phyloP scores from a whole-genome alignment of 53 echinoderm and acorn worm genomes.

The Luidia sarsii region DNA sequence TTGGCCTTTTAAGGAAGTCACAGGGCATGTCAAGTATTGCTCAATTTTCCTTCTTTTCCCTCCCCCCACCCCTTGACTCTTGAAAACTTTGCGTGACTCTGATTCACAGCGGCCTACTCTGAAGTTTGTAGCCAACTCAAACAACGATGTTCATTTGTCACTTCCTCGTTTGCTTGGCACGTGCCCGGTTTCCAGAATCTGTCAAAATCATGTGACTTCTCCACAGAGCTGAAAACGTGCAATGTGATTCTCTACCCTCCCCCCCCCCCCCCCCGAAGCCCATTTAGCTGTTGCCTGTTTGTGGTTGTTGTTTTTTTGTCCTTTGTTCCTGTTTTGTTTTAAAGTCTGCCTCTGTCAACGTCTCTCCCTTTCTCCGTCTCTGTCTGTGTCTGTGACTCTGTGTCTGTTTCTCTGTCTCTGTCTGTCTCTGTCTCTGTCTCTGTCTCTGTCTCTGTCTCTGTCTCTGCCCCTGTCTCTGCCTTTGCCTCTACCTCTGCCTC shows the following conservation, averaged over 20 bases:
- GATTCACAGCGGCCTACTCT: constrained; percentile 25
- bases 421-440: too few species aligned
- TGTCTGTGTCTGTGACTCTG: too few species aligned
- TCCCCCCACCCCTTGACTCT: background rate
- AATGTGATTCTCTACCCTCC: background rate
- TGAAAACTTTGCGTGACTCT: background rate
- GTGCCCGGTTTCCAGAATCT: background rate
- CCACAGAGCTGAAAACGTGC: background rate
- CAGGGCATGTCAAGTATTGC: background rate
- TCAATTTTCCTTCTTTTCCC: background rate
- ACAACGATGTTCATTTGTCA: constrained; percentile 32
- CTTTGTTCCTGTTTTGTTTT: too few species aligned
- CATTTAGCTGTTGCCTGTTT: background rate
- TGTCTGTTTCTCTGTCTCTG: too few species aligned
- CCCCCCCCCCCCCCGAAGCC: background rate
- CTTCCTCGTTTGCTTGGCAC: constrained; percentile 35
- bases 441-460: too few species aligned
- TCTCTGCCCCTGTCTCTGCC: too few species aligned
- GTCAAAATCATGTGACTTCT: constrained; percentile 19
- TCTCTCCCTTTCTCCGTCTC: too few species aligned
- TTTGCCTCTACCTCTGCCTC: too few species aligned
- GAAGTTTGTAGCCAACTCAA: constrained; percentile 2
- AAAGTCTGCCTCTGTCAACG: too few species aligned
- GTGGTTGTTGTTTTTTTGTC: too few species aligned
- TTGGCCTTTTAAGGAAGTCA: too few species aligned